A percentile compares a stretch with the other conserved stretches of the same genome.
Conservation (phyloP, 1,140 invertebrate species). For the Spodoptera litura region DNA sequence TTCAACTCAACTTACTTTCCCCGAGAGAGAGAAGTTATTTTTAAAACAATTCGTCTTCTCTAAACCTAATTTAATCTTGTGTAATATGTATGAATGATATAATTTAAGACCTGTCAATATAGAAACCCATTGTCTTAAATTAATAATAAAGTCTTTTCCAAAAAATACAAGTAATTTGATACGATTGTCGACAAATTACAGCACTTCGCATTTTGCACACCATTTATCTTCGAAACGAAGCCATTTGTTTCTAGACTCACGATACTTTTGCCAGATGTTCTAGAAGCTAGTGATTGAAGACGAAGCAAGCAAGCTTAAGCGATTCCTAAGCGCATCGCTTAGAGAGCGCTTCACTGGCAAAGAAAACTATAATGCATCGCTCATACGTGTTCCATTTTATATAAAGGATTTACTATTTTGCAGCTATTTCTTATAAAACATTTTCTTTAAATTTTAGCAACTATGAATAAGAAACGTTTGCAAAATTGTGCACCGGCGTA, state of each 20-base stretch:
- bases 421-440: background rate
- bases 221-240: slow-evolving; percentile 13
- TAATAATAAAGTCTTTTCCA: too few relatives aligned
- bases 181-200: too few relatives aligned
- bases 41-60: too few relatives aligned
- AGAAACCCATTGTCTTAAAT: too few relatives aligned
- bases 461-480: background rate
- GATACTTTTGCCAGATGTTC: background rate
- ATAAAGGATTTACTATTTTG: background rate
- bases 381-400: slow-evolving; percentile 5
- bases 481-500: background rate
- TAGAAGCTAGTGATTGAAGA: slow-evolving; percentile 7
- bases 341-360: too few relatives aligned
- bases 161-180: too few relatives aligned
- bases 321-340: slow-evolving; percentile 1
- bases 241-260: slow-evolving; percentile 15
- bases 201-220: background rate
- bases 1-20: background rate
- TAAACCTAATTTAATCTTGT: too few relatives aligned
- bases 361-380: slow-evolving; percentile 8
- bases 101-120: too few relatives aligned
- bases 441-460: too few relatives aligned
- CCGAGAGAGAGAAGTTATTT: background rate
- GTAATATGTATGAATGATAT: too few relatives aligned
- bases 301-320: background rate